These are phyloP conservation scores for Caenorhabditis parvicauda DNA, from an alignment of 2,888 invertebrate genomes.

Conservation along the genomic window DNA sequence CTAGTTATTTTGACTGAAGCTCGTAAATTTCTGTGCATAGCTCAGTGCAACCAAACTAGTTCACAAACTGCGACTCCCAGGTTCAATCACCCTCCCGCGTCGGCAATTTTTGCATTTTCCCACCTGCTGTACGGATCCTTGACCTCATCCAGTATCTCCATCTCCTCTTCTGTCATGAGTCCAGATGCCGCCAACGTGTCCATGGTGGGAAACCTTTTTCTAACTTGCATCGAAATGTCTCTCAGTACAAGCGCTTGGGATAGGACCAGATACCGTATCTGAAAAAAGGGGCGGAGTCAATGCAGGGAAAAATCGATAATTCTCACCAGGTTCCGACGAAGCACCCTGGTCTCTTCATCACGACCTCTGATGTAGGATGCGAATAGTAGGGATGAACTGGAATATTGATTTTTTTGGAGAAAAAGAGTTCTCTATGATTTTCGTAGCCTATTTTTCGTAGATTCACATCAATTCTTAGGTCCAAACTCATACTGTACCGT, in stretches of 20 bases:
- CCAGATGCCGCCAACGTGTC: conserved; percentile 44
- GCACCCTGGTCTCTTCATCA: conserved; percentile 32
- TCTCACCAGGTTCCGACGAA: conserved; percentile 37
- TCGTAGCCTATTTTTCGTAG: too few relatives aligned
- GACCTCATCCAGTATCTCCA: conserved; percentile 46
- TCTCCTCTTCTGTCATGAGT: conserved; percentile 44
- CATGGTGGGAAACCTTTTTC: conserved; percentile 49
- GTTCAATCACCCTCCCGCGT: background rate
- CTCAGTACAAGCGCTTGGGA: conserved; percentile 45
- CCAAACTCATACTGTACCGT: too few relatives aligned
- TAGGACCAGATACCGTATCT: conserved; percentile 34
- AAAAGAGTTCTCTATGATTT: too few relatives aligned
- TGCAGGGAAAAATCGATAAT: background rate
- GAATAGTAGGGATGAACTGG: conserved; percentile 50
- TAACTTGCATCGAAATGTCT: conserved; percentile 48
- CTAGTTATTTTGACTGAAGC: conserved; percentile 1
- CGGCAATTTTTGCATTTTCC: background rate
- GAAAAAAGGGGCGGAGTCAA: background rate
- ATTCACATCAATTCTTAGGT: too few relatives aligned
- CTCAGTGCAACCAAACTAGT: too few relatives aligned
- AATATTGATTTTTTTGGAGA: conserved; percentile 11
- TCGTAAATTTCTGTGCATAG: too few relatives aligned
- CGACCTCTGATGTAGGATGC: conserved; percentile 40
- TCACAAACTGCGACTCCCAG: background rate
- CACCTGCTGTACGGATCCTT: conserved; percentile 50